phyloP scores from a whole-genome alignment of 2,113 vertebrate species.

The Dromas ardeola region DNA sequence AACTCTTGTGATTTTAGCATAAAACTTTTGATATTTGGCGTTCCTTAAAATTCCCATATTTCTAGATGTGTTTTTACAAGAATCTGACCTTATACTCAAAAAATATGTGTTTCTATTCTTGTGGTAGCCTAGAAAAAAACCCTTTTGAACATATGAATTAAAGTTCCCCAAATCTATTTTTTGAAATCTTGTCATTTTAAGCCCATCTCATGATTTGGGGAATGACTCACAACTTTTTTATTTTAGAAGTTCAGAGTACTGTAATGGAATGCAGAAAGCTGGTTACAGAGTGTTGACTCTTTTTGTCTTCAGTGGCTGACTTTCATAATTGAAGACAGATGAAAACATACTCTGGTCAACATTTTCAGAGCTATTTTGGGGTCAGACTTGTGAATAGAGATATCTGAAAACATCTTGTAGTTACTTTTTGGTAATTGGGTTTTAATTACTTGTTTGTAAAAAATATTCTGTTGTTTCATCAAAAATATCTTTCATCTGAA shows the following conservation, averaged over 20 bases:
- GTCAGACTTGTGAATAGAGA: slow-evolving; percentile 44
- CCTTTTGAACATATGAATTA: neutral
- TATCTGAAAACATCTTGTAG: slow-evolving; percentile 34
- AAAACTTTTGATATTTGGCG: neutral
- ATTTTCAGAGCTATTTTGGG: slow-evolving; percentile 34
- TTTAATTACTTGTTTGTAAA: slow-evolving; percentile 40
- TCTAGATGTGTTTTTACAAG: neutral
- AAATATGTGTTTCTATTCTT: neutral
- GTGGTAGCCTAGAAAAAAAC: neutral
- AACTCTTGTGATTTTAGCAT: neutral
- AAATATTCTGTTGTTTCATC: neutral
- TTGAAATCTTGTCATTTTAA: slow-evolving; percentile 6
- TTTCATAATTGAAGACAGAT: slow-evolving; percentile 60
- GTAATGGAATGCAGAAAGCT: slow-evolving; percentile 49
- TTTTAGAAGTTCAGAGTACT: slow-evolving; percentile 25
- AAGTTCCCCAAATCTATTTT: neutral
- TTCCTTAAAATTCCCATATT: neutral
- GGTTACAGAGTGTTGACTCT: slow-evolving; percentile 37
- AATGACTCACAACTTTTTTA: slow-evolving; percentile 18
- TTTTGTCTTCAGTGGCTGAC: slow-evolving; percentile 37
- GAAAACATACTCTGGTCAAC: slow-evolving; percentile 22
- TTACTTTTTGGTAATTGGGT: slow-evolving; percentile 23
- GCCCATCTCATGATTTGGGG: neutral
- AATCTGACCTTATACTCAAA: neutral
- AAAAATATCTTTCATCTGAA: neutral